Conservation (phyloP, 2,797 vertebrate species). For the Poeciliopsis turneri region DNA sequence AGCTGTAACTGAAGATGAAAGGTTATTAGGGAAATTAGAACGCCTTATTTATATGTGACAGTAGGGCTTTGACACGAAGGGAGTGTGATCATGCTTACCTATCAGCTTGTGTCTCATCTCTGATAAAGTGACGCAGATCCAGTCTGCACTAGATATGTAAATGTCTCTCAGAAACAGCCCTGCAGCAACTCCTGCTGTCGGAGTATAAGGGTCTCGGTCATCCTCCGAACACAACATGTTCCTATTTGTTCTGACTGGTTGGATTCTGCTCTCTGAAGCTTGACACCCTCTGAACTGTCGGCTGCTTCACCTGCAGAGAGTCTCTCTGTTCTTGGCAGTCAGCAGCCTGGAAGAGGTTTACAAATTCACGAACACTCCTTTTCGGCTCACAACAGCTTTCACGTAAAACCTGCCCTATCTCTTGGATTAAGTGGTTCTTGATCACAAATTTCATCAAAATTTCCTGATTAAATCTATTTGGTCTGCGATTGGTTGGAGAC, state of each 20-base stretch:
- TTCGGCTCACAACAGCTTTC: neutral
- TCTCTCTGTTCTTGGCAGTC: slow-evolving; percentile 34
- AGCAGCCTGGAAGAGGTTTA: slow-evolving; percentile 18
- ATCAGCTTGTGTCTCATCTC: slow-evolving; percentile 1
- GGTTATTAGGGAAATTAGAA: neutral
- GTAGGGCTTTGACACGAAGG: neutral
- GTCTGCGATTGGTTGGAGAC: neutral
- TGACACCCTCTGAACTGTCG: slow-evolving; percentile 25
- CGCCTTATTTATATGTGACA: neutral
- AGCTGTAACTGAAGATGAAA: neutral
- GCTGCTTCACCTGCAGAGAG: slow-evolving; percentile 46
- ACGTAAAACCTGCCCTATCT: neutral
- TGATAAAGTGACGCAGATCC: slow-evolving; percentile 1
- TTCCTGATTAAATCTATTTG: neutral
- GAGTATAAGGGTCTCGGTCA: slow-evolving; percentile 46
- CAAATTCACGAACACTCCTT: neutral
- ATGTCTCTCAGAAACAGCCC: neutral
- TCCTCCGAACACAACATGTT: slow-evolving; percentile 46
- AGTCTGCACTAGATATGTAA: neutral
- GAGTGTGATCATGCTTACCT: neutral
- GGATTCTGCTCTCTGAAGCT: slow-evolving; percentile 45
- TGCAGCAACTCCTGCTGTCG: slow-evolving; percentile 16
- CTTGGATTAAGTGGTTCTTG: neutral
- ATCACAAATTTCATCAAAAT: neutral
- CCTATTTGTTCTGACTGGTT: slow-evolving; percentile 50